Evolutionary conservation across 2,797 vertebrate species (phyloP), one percentile per base, ranked within the genome.

Genomic region (Poeciliopsis paucimaculata): DNA sequence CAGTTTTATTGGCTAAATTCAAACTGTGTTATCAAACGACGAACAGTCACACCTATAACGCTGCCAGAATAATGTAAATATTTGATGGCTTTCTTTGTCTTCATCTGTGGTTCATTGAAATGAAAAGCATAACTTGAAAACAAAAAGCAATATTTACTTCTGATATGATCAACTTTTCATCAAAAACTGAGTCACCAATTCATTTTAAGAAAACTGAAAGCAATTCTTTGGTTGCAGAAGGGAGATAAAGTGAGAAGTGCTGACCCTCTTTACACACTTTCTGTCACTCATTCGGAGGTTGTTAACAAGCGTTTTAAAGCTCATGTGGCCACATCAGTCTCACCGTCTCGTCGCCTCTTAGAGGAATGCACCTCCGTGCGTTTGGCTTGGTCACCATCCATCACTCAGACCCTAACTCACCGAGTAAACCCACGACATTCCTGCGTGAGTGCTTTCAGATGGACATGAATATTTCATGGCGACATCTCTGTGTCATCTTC

Each of bases 391-490:
- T 77, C 28, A 74, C 43, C 91, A 92, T 93, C 90, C 90, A 91
- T 93, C 91, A 90, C 78, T 80, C 68, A 60, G 83, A 78, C 77
- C 83, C 81, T 45, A 36, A 86, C 83, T 51, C 51, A 84, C 82
- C 77, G 86, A 90, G 87, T 83, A 87, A 90, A 80, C 41, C 86
- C 76, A 71, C 80, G 87, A 85, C 89, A 84, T 87, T 91, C 81
- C 75, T 84, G 80, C 9, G 36, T 78, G 82, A 93, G 91, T 84
- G 91, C 86, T 90, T 94, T 91, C 72, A 92, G 91, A 93, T 86
- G 85, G 83, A 51, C 89, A 93, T 95, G 87, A 94, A 95, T 95
- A 94, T 95, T 94, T 95, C 77, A 95, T 93, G 36, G 64, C 57
- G 4, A 79, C 90, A 87, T 81, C 86, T 76, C 60, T 62, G 86